Base-by-base conservation (phyloP, 2,113 vertebrate genomes). In the Otus sunia region DNA sequence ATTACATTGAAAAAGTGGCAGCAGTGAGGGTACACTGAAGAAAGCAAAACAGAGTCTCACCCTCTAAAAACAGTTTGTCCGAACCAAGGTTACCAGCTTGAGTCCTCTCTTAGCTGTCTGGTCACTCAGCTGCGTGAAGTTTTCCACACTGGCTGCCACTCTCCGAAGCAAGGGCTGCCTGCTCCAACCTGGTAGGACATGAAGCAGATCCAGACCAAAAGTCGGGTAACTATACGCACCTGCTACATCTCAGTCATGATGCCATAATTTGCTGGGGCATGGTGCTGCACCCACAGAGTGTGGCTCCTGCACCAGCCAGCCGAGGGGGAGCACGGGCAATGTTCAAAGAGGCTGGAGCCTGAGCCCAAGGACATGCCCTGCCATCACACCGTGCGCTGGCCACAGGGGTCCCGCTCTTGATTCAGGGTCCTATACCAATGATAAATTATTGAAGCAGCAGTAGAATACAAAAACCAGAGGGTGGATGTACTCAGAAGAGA, bases 321-420 rank as follows among this genome's bases (percentile, higher is more conserved):
- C 4, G 1, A 49, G 45, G 4, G 12, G 41, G n/a, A 73, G 34
- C 49, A 49, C 0, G 0, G 34, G 18, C 39, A 85, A 17, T 2
- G 30, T 34, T 30, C 69, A 25, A 26, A 47, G 30, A 69, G 43
- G 16, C 14, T 4, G 8, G 12, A 80, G 55, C 67, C 68, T 2
- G 2, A 86, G 29, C 49, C 53, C 76, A 56, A 36, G 49, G 25
- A 41, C 3, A 3, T 47, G 37, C 10, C 30, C 58, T 50, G 27
- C 41, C 23, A 49, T 27, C 52, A 29, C 36, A 10, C 5, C 11
- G 12, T 17, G 22, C 20, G 43, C 68, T 59, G 59, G 17, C 41
- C 4, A 0, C 52, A 63, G 37, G 36, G 15, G 25, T 58, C 29
- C 64, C 67, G 52, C 52, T 63, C 23, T 43, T n/a, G 6, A 22